Evolutionary conservation across 1,140 invertebrate genomes (phyloP), one percentile per base, ranked within the genome.

Genomic region (Manduca sexta): DNA sequence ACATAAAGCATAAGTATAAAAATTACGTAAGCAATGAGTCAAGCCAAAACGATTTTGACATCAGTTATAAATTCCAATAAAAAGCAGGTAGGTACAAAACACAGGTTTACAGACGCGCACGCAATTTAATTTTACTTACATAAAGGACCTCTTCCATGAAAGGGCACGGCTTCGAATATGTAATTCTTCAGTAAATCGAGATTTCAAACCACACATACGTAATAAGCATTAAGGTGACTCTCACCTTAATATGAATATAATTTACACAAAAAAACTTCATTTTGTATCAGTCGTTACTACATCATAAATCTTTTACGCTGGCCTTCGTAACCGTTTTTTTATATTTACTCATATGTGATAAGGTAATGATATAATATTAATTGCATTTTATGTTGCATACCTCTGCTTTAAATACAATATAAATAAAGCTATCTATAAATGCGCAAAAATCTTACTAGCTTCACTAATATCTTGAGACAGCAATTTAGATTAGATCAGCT

Each of bases 51-150:
- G 17, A 40, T 16, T 40, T 40, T 40, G 16, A 40, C 38, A 17
- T 40, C 12, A 12, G 26, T 30, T 29, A 30, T 30, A 13, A 43
- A 41, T 8, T 2, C 14, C 29, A 43, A 43, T 12, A 14, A 26
- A 26, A 43, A 29, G 41, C 29, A 13, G n/a, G 29, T 14, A 29
- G 40, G 13, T 30, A 29, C 15, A 7, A n/a, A 12, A 31, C 41
- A n/a, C 18, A 29, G 11, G 13, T 30, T 15, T 12, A 30, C 29
- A 2, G 13, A 12, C 3, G 14, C 8, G 12, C 12, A 11, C 12
- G 41, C 12, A 30, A 43, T 43, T 43, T 29, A 43, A 43, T 43
- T 35, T 35, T 5, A 1, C 30, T 45, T 45, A 45, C 43, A n/a
- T 45, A 45, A 45, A 45, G 31, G 4, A 15, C 15, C 11, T 34